Evolutionary conservation across 2,113 vertebrate genomes (phyloP), one percentile per base, ranked within the genome.

Genomic region (Aspiorhynchus laticeps): DNA sequence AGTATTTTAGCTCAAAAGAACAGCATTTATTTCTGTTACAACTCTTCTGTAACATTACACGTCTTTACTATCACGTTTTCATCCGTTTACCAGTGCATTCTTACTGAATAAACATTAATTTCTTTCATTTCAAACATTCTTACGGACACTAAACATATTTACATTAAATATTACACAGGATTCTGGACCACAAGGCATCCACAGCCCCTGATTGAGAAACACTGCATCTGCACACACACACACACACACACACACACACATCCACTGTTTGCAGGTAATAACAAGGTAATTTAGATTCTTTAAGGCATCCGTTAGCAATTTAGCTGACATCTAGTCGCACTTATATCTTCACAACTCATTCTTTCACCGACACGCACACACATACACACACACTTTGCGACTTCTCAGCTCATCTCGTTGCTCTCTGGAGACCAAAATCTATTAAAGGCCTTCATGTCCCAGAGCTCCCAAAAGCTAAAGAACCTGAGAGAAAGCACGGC

Each of bases 371-470:
- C 36, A 73, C 19, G 4, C 9, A 69, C 7, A 12, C 61, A 61
- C 38, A 15, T 10, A 71, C 28, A 46, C 61, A 69, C 38, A 59
- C 63, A 61, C 26, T 63, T 21, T 59, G 12, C 3, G 21, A 46
- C 36, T 28, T 36, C 59, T 28, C 7, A 53, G 46, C 24, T 75
- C 21, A 26, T 24, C 56, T 41, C 59, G 21, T 36, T 61, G 26
- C n/a, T 82, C 80, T 67, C 80, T 67, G 15, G 80, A 82, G 80
- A 65, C 17, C 38, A 9, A 19, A 67, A 65, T 65, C 80, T 82
- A 46, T 65, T 82, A 65, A 82, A 82, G n/a, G 80, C 59, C 38
- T 65, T 81, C 4, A 21, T 65, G 5, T 81, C 24, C 14, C 11
- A 26, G 12, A 65, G 5, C 56, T 3, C 56, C 15, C 21, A 24